Evolutionary conservation across 1,140 invertebrate species (phyloP), one percentile per base, ranked within the genome.

Genomic region (Polypedilum vanderplanki): DNA sequence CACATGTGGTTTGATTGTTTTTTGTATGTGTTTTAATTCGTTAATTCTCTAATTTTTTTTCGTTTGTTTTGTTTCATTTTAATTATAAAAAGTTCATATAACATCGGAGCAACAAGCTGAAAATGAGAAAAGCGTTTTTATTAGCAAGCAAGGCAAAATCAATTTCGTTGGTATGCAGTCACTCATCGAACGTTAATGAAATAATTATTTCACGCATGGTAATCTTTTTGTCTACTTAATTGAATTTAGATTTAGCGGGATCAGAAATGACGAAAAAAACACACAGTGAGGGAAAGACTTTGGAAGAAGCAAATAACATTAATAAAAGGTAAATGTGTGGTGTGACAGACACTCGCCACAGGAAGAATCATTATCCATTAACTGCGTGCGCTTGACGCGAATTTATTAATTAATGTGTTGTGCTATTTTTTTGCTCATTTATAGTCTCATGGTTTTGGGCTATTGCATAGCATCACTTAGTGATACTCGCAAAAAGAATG

Each of bases 251-350:
- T 81, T 83, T 98, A 74, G 96, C 96, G 1, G 96, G 96, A 10
- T 95, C 93, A 79, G 96, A 98, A 84, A 92, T 97, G 88, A 95
- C 93, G 3, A 95, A 95, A 81, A 93, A 94, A 79, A 98, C 96
- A 0, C 90, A 94, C 75, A 97, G 95, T 78, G 91, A 93, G 78
- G 93, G 93, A 1, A 95, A 95, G 80, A 95, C 93, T 0, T 83
- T 96, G 74, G 92, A 95, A 80, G 96, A 98, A 83, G 95, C 95
- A 0, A 97, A 97, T 80, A 97, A 96, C 80, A 98, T 98, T 76
- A 98, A 98, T 81, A 94, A 98, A 79, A 98, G 96, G 78, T 98
- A 88, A 97, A 98, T 1, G 91, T 92, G 82, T 85, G 5, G 24
- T 81, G 79, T 15, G 46, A 57, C 46, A 57, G n/a, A 33, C 5